Evolutionary conservation across 2,113 vertebrate genomes (phyloP), one percentile per base, ranked within the genome.

Genomic region (Chionis minor): DNA sequence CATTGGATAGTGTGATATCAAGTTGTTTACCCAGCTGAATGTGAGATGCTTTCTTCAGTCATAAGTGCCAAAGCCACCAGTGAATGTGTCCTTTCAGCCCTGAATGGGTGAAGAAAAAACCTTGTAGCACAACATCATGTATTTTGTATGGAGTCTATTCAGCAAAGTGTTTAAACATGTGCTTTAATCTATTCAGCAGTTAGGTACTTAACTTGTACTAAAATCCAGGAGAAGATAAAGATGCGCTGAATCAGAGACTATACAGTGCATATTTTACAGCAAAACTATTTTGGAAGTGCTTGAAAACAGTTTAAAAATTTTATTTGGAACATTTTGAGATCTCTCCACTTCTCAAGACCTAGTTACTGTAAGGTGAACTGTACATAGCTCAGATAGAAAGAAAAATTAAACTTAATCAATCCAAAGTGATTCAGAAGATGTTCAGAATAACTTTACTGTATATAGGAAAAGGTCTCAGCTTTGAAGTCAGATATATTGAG

Each of bases 101-200:
- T 33, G 56, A 93, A 86, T 19, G 14, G 14, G n/a, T 91, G 59
- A 91, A 95, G 45, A 80, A 80, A 88, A 77, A 69, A 9, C 47
- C 14, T 63, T 71, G 59, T 52, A 87, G 56, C 80, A 63, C 17
- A 79, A 58, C 59, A 78, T 73, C 28, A 70, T 78, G 51, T 55
- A 77, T 77, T 94, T 94, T 94, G 28, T 92, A 90, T 40, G 62
- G 51, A 42, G 6, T 44, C 5, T 77, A 47, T 80, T 90, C 84
- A 94, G 78, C 22, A 47, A 86, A 92, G 58, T 75, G 51, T 91
- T 96, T 82, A 91, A 91, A 89, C 4, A 0, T 62, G 35, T 73
- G 66, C 55, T 82, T 94, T 91, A 85, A 82, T 92, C 77, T 93
- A 23, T 88, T 88, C 89, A 95, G 54, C 54, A 80, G 71, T 55